These are phyloP conservation scores for Syrrhaptes paradoxus DNA, from an alignment of 2,113 vertebrate genomes.

Conservation along the genomic window DNA sequence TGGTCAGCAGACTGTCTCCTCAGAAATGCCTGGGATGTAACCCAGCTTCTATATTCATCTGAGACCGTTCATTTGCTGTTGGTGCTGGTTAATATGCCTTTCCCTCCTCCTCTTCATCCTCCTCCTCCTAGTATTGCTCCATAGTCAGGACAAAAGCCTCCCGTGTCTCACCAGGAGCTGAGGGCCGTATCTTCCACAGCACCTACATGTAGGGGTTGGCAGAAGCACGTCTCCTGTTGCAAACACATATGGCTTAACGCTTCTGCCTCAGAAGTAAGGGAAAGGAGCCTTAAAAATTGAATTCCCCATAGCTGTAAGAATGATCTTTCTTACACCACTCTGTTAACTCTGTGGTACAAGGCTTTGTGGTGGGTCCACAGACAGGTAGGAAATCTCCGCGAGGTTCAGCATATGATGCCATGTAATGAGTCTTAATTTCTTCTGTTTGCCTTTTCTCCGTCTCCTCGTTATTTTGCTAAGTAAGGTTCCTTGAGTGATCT, in stretches of 20 bases:
- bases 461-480: neutral
- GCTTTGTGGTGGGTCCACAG: neutral
- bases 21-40: fast-evolving
- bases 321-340: neutral
- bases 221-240: neutral
- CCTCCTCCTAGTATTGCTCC: neutral
- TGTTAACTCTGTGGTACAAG: neutral
- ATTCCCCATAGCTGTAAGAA: neutral
- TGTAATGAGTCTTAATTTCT: neutral
- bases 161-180: neutral
- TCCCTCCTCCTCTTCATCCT: neutral
- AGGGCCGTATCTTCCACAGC: neutral
- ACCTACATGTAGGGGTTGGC: neutral
- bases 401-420: neutral
- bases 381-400: neutral
- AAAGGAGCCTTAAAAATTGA: neutral
- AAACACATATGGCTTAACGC: neutral
- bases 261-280: neutral
- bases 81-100: neutral
- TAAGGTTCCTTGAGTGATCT: neutral
- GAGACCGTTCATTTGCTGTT: neutral
- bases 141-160: neutral
- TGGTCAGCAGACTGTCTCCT: neutral
- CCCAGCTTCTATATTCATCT: neutral
- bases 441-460: neutral